phyloP scores from a whole-genome alignment of 64 coral and sea anemone genomes.

The Cladopsammia gracilis region DNA sequence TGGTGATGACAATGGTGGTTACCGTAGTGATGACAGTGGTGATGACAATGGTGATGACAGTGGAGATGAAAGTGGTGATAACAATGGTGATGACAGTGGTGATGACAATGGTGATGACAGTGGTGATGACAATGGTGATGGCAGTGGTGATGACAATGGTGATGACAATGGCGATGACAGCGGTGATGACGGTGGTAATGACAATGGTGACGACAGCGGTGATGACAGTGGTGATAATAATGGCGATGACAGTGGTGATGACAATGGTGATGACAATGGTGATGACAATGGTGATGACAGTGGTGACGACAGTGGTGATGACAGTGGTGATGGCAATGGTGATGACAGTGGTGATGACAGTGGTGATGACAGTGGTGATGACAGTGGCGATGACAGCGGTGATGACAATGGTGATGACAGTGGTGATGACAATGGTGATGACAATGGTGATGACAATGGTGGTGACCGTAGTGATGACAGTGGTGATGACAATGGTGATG shows the following conservation, averaged over 20 bases:
- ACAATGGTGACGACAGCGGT: neutral
- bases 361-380: neutral
- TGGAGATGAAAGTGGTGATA: neutral
- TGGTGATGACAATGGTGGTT: neutral
- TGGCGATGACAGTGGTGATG: neutral
- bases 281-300: neutral
- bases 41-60: constrained; percentile 1
- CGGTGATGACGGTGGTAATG: neutral
- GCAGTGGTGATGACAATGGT: neutral
- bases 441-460: neutral
- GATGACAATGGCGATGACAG: neutral
- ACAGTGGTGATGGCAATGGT: too few relatives aligned
- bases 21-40: neutral
- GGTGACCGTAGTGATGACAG: neutral
- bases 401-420: neutral
- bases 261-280: too few relatives aligned
- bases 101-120: constrained; percentile 32
- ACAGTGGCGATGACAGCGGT: neutral
- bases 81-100: neutral
- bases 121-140: neutral
- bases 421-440: neutral
- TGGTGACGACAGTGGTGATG: neutral
- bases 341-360: neutral
- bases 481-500: neutral
- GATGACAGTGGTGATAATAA: neutral